Percentiles rank a stretch among this genome's conserved stretches.
Evolutionary conservation across 2,113 vertebrate species (phyloP).

Genomic region (Pogonocichla stellata): DNA sequence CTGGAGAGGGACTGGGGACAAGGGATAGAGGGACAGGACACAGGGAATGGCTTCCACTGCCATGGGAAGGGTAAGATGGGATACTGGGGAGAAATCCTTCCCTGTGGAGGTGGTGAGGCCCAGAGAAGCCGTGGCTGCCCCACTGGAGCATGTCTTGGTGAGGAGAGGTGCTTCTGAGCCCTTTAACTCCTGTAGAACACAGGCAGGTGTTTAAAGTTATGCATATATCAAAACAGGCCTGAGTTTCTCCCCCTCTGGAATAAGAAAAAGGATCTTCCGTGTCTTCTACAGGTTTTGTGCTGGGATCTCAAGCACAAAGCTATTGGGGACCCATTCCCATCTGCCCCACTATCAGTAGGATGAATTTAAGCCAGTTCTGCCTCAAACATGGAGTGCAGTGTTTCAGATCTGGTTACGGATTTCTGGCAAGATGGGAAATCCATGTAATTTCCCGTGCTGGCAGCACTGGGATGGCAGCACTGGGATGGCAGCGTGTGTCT

Average conservation of each 20-base stretch:
- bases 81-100: neutral
- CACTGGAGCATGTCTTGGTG: neutral
- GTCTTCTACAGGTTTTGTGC: neutral
- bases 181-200: no score
- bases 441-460: accelerated
- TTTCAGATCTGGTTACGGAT: neutral
- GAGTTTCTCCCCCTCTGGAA: neutral
- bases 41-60: neutral
- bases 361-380: neutral
- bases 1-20: neutral
- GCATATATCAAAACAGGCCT: neutral
- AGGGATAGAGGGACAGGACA: neutral
- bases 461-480: accelerated
- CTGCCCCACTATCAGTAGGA: neutral
- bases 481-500: neutral
- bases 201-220: neutral
- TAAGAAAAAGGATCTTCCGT: neutral
- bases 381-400: neutral
- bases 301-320: accelerated
- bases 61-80: neutral
- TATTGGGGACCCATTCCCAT: neutral
- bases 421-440: neutral
- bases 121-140: neutral
- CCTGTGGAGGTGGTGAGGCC: neutral
- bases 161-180: neutral